Evolutionary conservation across 2,113 vertebrate genomes (phyloP).

Genomic region (Silurus meridionalis): DNA sequence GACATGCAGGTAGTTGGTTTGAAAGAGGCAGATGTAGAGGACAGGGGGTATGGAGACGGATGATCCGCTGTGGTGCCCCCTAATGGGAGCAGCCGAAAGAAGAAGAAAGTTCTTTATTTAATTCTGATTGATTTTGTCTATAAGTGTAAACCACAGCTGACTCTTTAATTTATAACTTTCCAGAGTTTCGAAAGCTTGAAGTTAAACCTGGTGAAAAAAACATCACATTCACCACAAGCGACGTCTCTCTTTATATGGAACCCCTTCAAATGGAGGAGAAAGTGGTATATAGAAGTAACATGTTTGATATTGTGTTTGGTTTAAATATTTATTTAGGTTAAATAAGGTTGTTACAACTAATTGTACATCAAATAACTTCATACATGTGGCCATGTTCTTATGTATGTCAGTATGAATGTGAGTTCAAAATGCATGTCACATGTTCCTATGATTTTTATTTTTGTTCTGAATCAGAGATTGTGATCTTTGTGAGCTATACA

Average conservation of each 20-base stretch:
- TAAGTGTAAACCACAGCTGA: not conserved
- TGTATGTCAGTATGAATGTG: too few relatives aligned
- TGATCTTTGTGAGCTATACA: not conserved
- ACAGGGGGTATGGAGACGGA: too few relatives aligned
- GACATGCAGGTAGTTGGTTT: too few relatives aligned
- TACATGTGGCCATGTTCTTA: too few relatives aligned
- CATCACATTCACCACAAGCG: not conserved
- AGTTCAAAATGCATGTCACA: too few relatives aligned
- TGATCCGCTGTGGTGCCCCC: too few relatives aligned
- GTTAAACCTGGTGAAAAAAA: not conserved
- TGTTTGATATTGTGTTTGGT: not conserved
- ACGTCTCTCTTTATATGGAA: constrained; percentile 13
- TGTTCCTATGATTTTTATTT: not conserved
- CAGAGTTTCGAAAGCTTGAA: not conserved
- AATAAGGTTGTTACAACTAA: not conserved
- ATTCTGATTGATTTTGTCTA: too few relatives aligned
- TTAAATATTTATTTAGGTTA: not conserved
- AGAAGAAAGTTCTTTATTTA: too few relatives aligned
- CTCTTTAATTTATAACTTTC: not conserved
- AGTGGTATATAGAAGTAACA: not conserved
- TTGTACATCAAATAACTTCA: not conserved
- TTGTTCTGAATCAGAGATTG: not conserved
- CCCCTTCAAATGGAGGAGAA: not conserved
- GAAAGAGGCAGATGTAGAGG: too few relatives aligned
- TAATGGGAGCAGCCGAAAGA: too few relatives aligned